Conservation (phyloP, 1,140 invertebrate genomes). For the Neodiprion virginianus region DNA sequence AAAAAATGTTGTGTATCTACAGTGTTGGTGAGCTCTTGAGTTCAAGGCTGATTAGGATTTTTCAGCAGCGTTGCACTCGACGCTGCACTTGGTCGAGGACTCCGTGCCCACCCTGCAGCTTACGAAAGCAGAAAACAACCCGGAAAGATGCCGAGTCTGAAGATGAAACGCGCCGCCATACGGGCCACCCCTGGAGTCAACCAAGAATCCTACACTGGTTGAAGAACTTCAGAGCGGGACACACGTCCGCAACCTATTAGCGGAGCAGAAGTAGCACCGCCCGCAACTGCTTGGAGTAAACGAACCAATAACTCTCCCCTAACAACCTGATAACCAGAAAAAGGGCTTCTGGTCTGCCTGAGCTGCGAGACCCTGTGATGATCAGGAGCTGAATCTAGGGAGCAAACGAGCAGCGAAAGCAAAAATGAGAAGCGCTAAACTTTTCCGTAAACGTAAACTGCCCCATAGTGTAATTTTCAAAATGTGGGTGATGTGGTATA, state of each 20-base stretch:
- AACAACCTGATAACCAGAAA: not conserved
- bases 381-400: no score
- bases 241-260: conserved; percentile 6
- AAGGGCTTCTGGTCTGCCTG: not conserved
- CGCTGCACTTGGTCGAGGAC: not conserved
- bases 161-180: not conserved
- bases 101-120: not conserved
- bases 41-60: no score
- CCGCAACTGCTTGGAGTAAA: not conserved
- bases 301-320: conserved; percentile 2
- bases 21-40: no score
- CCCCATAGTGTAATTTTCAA: no score
- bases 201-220: not conserved
- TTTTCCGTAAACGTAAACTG: no score
- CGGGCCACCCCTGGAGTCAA: not conserved
- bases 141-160: not conserved
- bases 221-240: not conserved
- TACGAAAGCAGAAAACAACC: not conserved
- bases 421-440: no score
- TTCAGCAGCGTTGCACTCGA: no score
- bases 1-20: no score
- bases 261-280: not conserved
- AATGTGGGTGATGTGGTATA: no score
- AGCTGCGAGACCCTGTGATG: no score
- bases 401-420: no score